Base-by-base conservation (phyloP, 2,888 invertebrate species). In the Apamea crenata region DNA sequence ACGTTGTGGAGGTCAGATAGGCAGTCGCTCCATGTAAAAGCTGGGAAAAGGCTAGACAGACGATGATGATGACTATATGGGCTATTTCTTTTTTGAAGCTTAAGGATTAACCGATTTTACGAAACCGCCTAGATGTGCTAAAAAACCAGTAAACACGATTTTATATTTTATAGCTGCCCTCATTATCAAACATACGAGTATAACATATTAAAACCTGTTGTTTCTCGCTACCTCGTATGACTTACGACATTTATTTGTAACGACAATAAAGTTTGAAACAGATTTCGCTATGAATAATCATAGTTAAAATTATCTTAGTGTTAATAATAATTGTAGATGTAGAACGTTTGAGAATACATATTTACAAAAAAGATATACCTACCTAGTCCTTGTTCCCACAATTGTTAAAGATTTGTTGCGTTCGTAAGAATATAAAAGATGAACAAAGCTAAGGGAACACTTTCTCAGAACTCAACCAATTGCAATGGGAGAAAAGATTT, bases 281-380 rank as follows among this genome's bases (percentile, higher is more conserved):
- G 81, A 80, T 81, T 78, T 81, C n/a, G 44, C 83, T 80, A 87
- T 86, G 86, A 86, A 84, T 89, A 89, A 88, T 81, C 77, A 69
- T 25, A 40, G 40, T 66, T 82, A 81, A 76, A 85, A 76, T 85
- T 86, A 83, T 74, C 69, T 70, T 61, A 63, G 66, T 81, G 67
- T 72, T 80, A 74, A 78, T 59, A 36, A 36, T 71, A 59, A 59
- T 71, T 71, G 63, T 82, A 32, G 56, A 29, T 61, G 40, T 18
- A 40, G 40, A 71, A 59, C 44, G 21, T 69, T 63, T 80, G 47
- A 50, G 66, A 78, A 71, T 12, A 56, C 18, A 25, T 25, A 40
- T 61, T 67, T 74, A 32, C 40, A 40, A 59, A 25, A 47, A 59
- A 1, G 10, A 25, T 56, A 44, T 12, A n/a, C n/a, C n/a, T n/a